A percentile compares a stretch with the other conserved stretches of the same genome.
Evolutionary conservation across 2,113 vertebrate genomes (phyloP).

Genomic region (Falcunculus frontatus): DNA sequence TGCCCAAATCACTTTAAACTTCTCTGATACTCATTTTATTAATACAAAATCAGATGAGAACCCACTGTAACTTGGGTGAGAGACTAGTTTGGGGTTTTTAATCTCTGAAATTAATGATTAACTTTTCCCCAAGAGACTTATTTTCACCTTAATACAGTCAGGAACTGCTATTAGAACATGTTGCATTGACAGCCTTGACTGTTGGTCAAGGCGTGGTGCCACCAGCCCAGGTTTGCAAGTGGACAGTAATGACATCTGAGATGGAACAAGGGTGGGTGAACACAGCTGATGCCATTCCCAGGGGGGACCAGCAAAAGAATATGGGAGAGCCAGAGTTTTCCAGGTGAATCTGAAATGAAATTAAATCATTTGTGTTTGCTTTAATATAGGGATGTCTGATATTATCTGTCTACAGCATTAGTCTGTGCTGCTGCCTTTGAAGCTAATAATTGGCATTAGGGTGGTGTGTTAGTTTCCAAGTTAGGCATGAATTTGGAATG

Average conservation of each 20-base stretch:
- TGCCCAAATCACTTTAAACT: neutral
- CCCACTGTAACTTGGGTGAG: neutral
- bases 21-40: neutral
- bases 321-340: neutral
- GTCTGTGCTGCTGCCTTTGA: slow-evolving; percentile 55
- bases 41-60: neutral
- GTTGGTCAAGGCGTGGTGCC: neutral
- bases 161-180: neutral
- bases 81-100: neutral
- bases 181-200: neutral
- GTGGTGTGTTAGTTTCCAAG: slow-evolving; percentile 32
- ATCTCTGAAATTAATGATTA: neutral
- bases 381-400: slow-evolving; percentile 56
- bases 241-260: neutral
- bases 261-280: neutral
- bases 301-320: neutral
- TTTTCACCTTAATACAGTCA: neutral
- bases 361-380: slow-evolving; percentile 10
- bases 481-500: slow-evolving; percentile 45
- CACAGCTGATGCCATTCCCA: neutral
- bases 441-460: slow-evolving; percentile 39
- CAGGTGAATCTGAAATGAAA: slow-evolving; percentile 45
- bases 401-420: slow-evolving; percentile 46
- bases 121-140: neutral
- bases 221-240: neutral